Evolutionary conservation across 2,888 invertebrate species (phyloP), one percentile per base, ranked within the genome.

Genomic region (Lasiommata megera): DNA sequence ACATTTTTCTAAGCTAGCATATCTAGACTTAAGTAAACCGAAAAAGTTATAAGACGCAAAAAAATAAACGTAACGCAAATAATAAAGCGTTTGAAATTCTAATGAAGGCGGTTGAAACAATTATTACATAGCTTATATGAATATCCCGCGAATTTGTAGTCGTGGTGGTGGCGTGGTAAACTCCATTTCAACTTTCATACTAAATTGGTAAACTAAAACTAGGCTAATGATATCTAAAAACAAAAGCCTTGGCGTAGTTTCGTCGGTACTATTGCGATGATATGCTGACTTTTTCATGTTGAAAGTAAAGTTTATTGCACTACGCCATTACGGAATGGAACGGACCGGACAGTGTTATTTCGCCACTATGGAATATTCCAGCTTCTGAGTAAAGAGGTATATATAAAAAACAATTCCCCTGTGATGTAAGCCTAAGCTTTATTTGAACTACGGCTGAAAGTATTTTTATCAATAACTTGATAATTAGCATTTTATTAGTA

Each of bases 101-200:
- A 60, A 60, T 57, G 23, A 50, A 60, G 18, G 54, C 34, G 23
- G 31, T 54, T 29, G 18, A 57, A 60, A 60, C 57, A 60, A 60
- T 52, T 36, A 37, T 43, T 48, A 40, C 23, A 17, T 28, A 17
- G 43, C 53, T 54, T 43, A 57, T n/a, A n/a, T 60, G 53, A 57
- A 60, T 54, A 44, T 60, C 56, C 57, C 40, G 60, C 60, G 50
- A 60, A 53, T 56, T 60, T 50, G 53, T 54, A 57, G 43, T 54
- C 50, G 43, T 54, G 31, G 50, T 48, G 16, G 40, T 40, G 37
- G 51, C 38, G 51, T 51, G 43, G 51, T 36, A 54, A 44, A 44
- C 60, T 37, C 31, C 53, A 57, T 44, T 60, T 54, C 34, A 54
- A 54, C 57, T 54, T 46, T 44, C 38, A 46, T 60, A 54, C 41